Conservation (phyloP, 2,888 invertebrate genomes). For the Folsomia manolachei region DNA sequence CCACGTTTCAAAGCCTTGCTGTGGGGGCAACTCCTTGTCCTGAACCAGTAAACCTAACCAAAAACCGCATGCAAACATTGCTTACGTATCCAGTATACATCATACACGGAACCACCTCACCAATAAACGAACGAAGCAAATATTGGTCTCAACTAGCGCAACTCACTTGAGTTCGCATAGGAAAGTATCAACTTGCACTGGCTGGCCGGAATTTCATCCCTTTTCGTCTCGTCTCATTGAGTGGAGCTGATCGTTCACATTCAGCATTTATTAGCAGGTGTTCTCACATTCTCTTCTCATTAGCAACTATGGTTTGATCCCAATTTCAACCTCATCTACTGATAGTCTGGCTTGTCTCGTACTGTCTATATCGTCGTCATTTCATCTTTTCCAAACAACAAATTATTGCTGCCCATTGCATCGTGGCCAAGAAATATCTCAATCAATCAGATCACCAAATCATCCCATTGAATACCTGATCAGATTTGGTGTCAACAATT, state of each 20-base stretch:
- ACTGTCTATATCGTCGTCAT: not conserved
- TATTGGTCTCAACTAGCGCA: constrained; percentile 1
- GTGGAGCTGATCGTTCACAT: not conserved
- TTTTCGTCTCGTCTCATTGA: constrained; percentile 2
- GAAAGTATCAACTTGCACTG: not conserved
- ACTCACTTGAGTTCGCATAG: constrained; percentile 5
- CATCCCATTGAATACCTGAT: too few species aligned
- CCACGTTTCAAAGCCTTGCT: not conserved
- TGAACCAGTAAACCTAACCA: not conserved
- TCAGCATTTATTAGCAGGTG: constrained; percentile 43
- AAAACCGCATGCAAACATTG: not conserved
- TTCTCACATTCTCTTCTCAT: constrained; percentile 41
- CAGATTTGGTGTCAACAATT: too few species aligned
- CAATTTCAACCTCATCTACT: constrained; percentile 21
- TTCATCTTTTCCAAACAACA: not conserved
- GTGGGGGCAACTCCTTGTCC: not conserved
- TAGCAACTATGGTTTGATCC: constrained; percentile 46
- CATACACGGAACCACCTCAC: not conserved
- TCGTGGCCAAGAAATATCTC: too few species aligned
- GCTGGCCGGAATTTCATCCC: constrained; percentile 29
- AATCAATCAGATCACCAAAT: too few species aligned
- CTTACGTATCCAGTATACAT: not conserved
- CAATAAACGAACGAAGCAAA: not conserved
- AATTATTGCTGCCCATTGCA: too few species aligned
- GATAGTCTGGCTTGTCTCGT: not conserved